Conservation (phyloP, 2,888 invertebrate species). For the Hofmannophila pseudospretella region DNA sequence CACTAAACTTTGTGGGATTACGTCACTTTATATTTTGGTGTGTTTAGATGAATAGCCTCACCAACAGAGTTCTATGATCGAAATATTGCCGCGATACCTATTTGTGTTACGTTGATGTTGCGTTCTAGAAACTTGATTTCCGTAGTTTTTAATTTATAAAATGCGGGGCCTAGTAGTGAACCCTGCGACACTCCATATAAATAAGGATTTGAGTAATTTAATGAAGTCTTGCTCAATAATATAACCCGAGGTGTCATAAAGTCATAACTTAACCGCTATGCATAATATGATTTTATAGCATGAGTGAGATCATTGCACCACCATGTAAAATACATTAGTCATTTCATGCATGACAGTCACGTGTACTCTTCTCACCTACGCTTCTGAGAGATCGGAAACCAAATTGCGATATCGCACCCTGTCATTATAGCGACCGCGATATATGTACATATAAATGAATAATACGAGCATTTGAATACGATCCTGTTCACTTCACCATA, state of each 20-base stretch:
- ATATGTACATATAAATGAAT: conserved; percentile 1
- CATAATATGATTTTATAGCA: conserved; percentile 9
- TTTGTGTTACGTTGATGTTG: neutral
- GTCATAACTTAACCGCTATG: no score
- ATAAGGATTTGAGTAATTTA: neutral
- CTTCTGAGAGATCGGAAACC: conserved; percentile 26
- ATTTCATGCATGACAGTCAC: conserved; percentile 29
- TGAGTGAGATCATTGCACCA: conserved; percentile 51
- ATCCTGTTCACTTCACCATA: no score
- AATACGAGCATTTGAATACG: no score
- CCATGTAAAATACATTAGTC: conserved; percentile 43
- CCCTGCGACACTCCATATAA: neutral
- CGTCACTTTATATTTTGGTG: conserved; percentile 61
- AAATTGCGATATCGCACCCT: conserved; percentile 36
- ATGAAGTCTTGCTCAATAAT: neutral
- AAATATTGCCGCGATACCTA: conserved; percentile 25
- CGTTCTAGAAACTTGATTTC: neutral
- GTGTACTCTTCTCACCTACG: conserved; percentile 35
- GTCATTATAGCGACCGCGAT: conserved; percentile 17
- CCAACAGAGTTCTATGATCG: conserved; percentile 50
- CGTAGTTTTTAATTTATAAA: neutral
- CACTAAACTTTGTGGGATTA: conserved; percentile 71
- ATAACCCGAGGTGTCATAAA: no score
- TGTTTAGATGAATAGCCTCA: conserved; percentile 54
- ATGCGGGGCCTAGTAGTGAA: neutral